Base-by-base conservation (phyloP, 2,888 invertebrate genomes). In the Meandrusa payeni region DNA sequence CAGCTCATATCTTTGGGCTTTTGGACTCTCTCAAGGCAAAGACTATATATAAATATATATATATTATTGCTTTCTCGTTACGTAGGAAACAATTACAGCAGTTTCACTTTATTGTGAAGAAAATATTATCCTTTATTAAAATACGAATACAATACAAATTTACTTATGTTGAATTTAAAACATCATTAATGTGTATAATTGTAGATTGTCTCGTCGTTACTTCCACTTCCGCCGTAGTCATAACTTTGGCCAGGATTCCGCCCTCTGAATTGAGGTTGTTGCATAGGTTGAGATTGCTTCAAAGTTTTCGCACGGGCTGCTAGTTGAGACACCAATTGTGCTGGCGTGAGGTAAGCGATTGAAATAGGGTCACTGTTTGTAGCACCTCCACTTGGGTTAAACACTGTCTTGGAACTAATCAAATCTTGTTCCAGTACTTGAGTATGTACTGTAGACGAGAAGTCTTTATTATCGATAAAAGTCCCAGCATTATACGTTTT, bases 241-340 rank as follows among this genome's bases (percentile, higher is more conserved):
- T 67, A 63, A 49, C 51, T 51, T 20, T 52, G 53, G n/a, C 50
- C 47, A 5, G 57, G 54, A 24, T 59, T 62, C 17, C 75, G 59
- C 38, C 75, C 52, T 29, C 19, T 36, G 38, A 26, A 44, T 27
- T 57, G 63, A 36, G 53, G 23, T 3, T 56, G 46, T 29, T 56
- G 63, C 22, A 48, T 32, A 0, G 61, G 53, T 1, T 78, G 76
- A 0, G 62, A 29, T 31, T 83, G 75, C 55, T 83, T 77, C 53
- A 86, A 46, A 1, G 83, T 79, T 62, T 86, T 87, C 48, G 87
- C 87, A 13, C 85, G 74, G 5, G 86, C 86, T 12, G 83, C 85
- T 28, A 86, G 54, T 59, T 85, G 87, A 0, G 83, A 85, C 39
- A 87, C 85, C 41, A 87, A 57, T 55, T 87, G 87, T 17, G 87